A percentile compares a stretch with the other conserved stretches of the same genome.
Evolutionary conservation across 2,888 invertebrate genomes (phyloP).

Genomic region (Pelosia muscerda): DNA sequence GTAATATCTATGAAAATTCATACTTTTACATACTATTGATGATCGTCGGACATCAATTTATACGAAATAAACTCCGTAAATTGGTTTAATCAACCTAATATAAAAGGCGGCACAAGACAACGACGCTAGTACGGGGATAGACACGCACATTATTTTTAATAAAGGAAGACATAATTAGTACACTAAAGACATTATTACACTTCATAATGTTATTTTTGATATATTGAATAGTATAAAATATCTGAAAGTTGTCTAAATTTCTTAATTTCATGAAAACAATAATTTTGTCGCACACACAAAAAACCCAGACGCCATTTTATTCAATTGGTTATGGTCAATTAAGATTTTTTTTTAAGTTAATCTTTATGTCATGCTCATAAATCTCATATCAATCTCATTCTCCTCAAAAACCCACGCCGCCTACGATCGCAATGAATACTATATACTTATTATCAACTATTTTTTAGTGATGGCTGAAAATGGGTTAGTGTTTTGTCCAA

Average conservation of each 20-base stretch:
- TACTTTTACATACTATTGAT: slow-evolving; percentile 49
- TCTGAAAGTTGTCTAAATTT: slow-evolving; percentile 56
- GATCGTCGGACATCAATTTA: slow-evolving; percentile 52
- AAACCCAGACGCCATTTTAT: slow-evolving; percentile 86
- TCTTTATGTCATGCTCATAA: background rate
- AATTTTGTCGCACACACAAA: slow-evolving; percentile 85
- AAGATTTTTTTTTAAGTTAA: slow-evolving; percentile 45
- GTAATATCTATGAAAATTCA: slow-evolving; percentile 57
- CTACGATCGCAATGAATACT: background rate
- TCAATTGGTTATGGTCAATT: slow-evolving; percentile 76
- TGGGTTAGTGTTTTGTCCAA: background rate
- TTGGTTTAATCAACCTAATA: slow-evolving; percentile 71
- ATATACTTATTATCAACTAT: background rate
- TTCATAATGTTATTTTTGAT: slow-evolving; percentile 53
- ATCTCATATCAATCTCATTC: background rate
- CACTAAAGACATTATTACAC: slow-evolving; percentile 50
- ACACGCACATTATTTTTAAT: slow-evolving; percentile 73
- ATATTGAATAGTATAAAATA: slow-evolving; percentile 44
- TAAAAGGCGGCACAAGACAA: slow-evolving; percentile 81
- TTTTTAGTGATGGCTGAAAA: background rate
- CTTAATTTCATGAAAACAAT: slow-evolving; percentile 77
- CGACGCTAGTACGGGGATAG: slow-evolving; percentile 79
- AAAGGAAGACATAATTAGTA: slow-evolving; percentile 47
- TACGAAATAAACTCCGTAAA: slow-evolving; percentile 60
- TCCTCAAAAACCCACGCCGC: background rate